Conservation (phyloP, 2,888 invertebrate genomes). For the Dicranocentrus wangi region DNA sequence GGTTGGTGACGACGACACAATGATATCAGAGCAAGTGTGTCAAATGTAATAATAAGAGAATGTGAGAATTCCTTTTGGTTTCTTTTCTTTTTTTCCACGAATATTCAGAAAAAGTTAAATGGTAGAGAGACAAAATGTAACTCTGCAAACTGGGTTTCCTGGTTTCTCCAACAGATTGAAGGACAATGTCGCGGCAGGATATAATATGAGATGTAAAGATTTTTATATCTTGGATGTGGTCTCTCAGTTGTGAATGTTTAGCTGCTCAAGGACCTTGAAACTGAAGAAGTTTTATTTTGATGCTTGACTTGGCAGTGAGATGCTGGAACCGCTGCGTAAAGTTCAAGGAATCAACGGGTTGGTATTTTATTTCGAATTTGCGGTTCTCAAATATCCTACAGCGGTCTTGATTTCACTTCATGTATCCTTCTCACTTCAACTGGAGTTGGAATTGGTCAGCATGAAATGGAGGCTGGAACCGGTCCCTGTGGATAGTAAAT, state of each 20-base stretch:
- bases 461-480: conserved; percentile 1
- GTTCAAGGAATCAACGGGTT: neutral
- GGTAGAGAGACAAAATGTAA: no score
- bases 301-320: conserved; percentile 43
- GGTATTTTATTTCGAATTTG: conserved; percentile 14
- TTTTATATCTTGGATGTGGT: neutral
- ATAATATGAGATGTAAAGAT: neutral
- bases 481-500: conserved; percentile 18
- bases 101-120: no score
- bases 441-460: conserved; percentile 4
- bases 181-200: neutral
- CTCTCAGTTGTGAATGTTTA: neutral
- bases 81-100: no score
- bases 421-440: conserved; percentile 1
- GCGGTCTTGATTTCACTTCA: conserved; percentile 37
- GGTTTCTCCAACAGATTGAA: no score
- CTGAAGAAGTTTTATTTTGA: conserved; percentile 14
- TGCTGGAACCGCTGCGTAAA: conserved; percentile 21
- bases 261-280: conserved; percentile 40
- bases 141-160: no score
- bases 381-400: neutral
- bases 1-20: neutral
- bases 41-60: neutral
- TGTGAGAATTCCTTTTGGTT: no score
- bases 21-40: conserved; percentile 12